Evolutionary conservation across 2,797 vertebrate genomes (phyloP).

Genomic region (Fistularia tabacaria): DNA sequence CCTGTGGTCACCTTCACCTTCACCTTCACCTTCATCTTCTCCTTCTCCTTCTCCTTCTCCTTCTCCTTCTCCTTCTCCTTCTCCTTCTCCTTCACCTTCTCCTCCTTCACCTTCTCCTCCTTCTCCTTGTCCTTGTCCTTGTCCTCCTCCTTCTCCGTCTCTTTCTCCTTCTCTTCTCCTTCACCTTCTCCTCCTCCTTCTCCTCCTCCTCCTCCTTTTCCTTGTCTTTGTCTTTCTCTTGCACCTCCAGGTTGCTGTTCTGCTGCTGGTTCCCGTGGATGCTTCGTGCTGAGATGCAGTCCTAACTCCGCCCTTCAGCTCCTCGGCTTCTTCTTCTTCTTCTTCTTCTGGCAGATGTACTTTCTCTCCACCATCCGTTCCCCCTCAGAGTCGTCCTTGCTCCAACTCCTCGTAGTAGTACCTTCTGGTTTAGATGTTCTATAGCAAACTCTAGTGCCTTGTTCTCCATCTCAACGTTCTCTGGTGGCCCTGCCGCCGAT

Average conservation of each 20-base stretch:
- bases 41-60: neutral
- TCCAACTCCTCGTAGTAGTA: no score
- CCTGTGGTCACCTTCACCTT: neutral
- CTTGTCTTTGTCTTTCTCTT: neutral
- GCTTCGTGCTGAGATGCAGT: constrained; percentile 92
- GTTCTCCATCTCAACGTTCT: constrained; percentile 66
- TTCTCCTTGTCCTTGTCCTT: neutral
- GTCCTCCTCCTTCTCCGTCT: no score
- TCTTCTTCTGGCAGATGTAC: no score
- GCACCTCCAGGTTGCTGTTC: constrained; percentile 84
- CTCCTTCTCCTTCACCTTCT: neutral
- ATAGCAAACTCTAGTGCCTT: constrained; percentile 81
- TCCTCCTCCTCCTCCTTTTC: neutral
- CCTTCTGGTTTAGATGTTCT: constrained; percentile 46
- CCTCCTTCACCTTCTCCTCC: neutral
- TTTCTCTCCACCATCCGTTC: no score
- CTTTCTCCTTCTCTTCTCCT: neutral
- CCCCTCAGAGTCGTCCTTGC: no score
- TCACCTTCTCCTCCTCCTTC: neutral
- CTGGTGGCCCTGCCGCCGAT: no score
- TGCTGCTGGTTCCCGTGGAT: constrained; percentile 97
- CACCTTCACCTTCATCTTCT: no score
- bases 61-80: neutral
- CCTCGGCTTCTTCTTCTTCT: constrained; percentile 24
- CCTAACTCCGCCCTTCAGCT: constrained; percentile 69